Base-by-base conservation (phyloP, 2,888 invertebrate species). In the Ormia ochracea region DNA sequence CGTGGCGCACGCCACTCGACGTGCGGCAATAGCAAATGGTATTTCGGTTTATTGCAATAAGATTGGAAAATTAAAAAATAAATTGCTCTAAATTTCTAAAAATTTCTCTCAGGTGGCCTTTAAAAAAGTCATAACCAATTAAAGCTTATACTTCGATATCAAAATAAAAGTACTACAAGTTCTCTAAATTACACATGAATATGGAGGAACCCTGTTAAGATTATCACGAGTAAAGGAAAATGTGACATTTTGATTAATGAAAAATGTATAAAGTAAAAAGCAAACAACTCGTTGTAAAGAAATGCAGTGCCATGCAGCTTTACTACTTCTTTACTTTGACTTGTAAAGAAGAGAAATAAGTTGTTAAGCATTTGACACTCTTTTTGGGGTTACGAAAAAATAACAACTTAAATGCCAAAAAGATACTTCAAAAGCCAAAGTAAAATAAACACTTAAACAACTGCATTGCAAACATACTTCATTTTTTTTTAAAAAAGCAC, bases 281-380 rank as follows among this genome's bases (percentile, higher is more conserved):
- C 38, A 74, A 69, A 58, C 61, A 74, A 68, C 68, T 56, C n/a
- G n/a, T 58, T 66, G 41, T 56, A 23, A 7, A 45, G 9, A 68
- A 76, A 26, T 43, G 33, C 19, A 45, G 23, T 52, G 23, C 10
- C 45, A 7, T 26, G 31, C 50, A 28, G 48, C 14, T 26, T 38
- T 68, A 17, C 56, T 3, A 68, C 17, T 56, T 23, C 31, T 52
- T 58, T 56, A 33, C 31, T 52, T 58, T 21, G n/a, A 7, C 9
- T 41, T 52, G 52, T 31, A 28, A 10, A 17, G 14, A 23, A 33
- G 36, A 31, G 5, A 17, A 58, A 41, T 63, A 63, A 33, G 33
- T 70, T 50, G 28, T 58, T 48, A 58, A 76, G 58, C 38, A 77
- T 58, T 77, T 77, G 70, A 72, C 70, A 72, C 70, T 50, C 63